Evolutionary conservation across 2,888 invertebrate species (phyloP).

Genomic region (Synergus itoensis): DNA sequence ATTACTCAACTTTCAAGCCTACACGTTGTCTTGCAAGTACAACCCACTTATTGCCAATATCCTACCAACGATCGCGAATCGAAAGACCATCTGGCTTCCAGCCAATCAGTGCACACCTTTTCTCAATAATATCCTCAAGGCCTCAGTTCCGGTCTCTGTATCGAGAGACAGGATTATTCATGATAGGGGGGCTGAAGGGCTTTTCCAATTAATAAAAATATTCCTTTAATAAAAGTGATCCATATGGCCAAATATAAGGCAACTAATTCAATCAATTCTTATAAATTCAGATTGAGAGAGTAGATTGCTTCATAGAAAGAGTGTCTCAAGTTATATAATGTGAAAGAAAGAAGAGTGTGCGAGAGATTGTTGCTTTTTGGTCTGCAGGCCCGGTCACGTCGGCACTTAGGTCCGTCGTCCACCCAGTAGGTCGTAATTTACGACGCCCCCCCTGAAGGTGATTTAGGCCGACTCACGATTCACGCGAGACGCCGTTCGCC

Average conservation of each 20-base stretch:
- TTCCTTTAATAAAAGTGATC: not conserved
- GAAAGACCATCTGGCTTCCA: not conserved
- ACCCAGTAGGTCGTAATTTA: slow-evolving; percentile 41
- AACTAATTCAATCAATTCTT: too few species aligned
- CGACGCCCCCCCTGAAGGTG: slow-evolving; percentile 17
- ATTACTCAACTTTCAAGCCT: not conserved
- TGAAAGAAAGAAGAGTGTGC: not conserved
- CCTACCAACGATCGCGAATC: slow-evolving; percentile 2
- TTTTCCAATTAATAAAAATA: too few species aligned
- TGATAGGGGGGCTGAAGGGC: too few species aligned
- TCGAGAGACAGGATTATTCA: too few species aligned
- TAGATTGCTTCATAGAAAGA: too few species aligned
- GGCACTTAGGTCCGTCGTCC: not conserved
- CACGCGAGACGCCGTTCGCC: slow-evolving; percentile 42
- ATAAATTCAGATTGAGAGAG: too few species aligned
- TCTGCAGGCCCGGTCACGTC: slow-evolving; percentile 8
- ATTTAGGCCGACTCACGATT: slow-evolving; percentile 29
- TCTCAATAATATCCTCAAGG: not conserved
- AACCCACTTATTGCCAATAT: slow-evolving; percentile 5
- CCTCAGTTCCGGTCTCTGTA: not conserved
- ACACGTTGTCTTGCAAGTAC: slow-evolving; percentile 4
- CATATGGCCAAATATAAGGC: too few species aligned
- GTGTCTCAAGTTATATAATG: too few species aligned
- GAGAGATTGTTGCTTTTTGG: not conserved
- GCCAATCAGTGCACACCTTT: not conserved